These are phyloP conservation scores for Leptopilina boulardi DNA, from an alignment of 1,140 invertebrate genomes.

Conservation along the genomic window DNA sequence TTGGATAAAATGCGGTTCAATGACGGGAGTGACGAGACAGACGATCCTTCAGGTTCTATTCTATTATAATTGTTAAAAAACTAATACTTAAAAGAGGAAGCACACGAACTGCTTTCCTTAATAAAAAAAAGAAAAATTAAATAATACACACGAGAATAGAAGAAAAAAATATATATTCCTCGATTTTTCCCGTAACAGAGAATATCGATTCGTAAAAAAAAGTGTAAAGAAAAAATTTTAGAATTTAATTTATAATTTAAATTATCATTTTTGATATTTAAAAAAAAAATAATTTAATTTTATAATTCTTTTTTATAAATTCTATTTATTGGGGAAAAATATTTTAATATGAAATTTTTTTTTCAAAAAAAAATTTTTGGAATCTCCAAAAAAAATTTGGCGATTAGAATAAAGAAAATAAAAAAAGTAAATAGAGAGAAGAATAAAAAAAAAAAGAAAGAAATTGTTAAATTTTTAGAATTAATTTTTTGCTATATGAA, in stretches of 20 bases:
- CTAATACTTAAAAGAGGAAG: constrained; percentile 24
- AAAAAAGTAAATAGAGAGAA: neutral
- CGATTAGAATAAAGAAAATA: neutral
- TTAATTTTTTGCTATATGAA: neutral
- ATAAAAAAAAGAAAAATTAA: neutral
- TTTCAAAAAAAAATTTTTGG: too few relatives aligned
- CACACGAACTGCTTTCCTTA: neutral
- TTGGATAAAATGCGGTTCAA: neutral
- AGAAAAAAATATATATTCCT: neutral
- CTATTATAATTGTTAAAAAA: constrained; percentile 18
- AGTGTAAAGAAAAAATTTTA: neutral
- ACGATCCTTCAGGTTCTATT: constrained; percentile 13
- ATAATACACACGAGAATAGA: neutral
- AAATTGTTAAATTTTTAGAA: constrained; percentile 1
- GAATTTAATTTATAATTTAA: too few relatives aligned
- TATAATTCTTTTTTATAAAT: too few relatives aligned
- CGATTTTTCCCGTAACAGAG: too few relatives aligned
- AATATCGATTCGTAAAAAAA: too few relatives aligned
- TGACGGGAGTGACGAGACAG: constrained; percentile 6
- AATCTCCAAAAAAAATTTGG: neutral
- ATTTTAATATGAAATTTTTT: too few relatives aligned
- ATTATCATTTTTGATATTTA: too few relatives aligned
- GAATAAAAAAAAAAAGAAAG: neutral
- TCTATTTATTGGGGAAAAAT: too few relatives aligned
- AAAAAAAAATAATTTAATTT: too few relatives aligned